phyloP scores from a whole-genome alignment of 1,140 invertebrate genomes.

The Acromyrmex echinatior region DNA sequence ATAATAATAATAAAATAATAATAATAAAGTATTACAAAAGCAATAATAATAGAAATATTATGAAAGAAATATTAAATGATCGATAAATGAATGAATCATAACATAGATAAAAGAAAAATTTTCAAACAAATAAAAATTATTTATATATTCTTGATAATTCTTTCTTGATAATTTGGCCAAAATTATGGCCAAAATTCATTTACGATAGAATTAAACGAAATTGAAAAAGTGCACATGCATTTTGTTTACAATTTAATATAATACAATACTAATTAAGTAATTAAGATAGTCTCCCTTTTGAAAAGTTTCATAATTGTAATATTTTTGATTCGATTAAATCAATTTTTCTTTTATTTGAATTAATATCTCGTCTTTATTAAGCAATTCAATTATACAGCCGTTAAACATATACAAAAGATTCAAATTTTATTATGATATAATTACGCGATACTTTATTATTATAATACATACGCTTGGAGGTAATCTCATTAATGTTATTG shows the following conservation, averaged over 20 bases:
- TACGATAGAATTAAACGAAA: background rate
- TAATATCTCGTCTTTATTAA: background rate
- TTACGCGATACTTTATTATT: background rate
- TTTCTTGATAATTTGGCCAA: background rate
- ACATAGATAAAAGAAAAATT: background rate
- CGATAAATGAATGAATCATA: background rate
- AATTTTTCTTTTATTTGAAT: background rate
- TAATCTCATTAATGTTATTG: slow-evolving; percentile 11
- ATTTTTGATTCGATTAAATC: background rate
- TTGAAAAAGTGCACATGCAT: too few species aligned
- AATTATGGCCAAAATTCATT: background rate
- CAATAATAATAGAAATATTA: background rate
- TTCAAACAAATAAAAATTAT: background rate
- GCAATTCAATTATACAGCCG: background rate
- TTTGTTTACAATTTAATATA: slow-evolving; percentile 12
- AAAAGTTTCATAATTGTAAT: background rate
- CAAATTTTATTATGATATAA: background rate
- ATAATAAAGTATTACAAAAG: background rate
- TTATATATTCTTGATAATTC: background rate
- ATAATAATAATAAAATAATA: background rate
- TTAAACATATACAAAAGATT: background rate
- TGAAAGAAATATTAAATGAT: background rate
- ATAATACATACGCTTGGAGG: too few species aligned
- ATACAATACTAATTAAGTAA: background rate
- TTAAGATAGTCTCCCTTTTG: background rate